Conservation (phyloP, 1,140 invertebrate species). For the Pogonomyrmex californicus region DNA sequence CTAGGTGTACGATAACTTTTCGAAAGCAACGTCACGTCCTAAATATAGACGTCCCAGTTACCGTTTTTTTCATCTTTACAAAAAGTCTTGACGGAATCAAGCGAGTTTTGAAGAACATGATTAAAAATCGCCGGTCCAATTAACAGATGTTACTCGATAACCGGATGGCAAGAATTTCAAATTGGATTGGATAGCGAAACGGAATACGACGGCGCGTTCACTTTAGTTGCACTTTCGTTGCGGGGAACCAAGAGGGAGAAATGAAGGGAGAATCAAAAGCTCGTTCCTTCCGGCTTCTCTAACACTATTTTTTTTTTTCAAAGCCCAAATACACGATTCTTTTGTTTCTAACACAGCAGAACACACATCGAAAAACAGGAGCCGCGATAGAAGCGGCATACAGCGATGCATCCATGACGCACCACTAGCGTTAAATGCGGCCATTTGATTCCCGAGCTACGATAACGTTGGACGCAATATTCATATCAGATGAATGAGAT, state of each 20-base stretch:
- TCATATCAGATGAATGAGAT: constrained; percentile 55
- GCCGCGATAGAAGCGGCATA: background rate
- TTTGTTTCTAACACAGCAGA: background rate
- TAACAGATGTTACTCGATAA: background rate
- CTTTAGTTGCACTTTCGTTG: background rate
- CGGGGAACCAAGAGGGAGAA: background rate
- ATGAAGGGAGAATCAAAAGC: background rate
- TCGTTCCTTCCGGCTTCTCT: background rate
- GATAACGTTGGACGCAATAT: constrained; percentile 50
- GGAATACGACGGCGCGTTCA: background rate
- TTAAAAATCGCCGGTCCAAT: constrained; percentile 39
- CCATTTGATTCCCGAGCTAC: constrained; percentile 29
- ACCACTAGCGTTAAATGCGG: constrained; percentile 24
- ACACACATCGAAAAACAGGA: background rate
- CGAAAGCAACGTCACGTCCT: constrained; percentile 14
- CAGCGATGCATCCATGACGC: background rate
- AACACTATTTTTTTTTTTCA: background rate
- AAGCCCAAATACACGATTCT: background rate
- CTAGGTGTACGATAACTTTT: constrained; percentile 59
- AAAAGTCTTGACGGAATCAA: constrained; percentile 3
- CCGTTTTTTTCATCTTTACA: background rate
- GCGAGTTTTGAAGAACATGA: background rate
- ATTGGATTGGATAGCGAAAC: background rate
- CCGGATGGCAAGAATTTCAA: background rate
- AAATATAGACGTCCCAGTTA: background rate